phyloP scores from a whole-genome alignment of 1,140 invertebrate species.

The Zaprionus tsacasi region DNA sequence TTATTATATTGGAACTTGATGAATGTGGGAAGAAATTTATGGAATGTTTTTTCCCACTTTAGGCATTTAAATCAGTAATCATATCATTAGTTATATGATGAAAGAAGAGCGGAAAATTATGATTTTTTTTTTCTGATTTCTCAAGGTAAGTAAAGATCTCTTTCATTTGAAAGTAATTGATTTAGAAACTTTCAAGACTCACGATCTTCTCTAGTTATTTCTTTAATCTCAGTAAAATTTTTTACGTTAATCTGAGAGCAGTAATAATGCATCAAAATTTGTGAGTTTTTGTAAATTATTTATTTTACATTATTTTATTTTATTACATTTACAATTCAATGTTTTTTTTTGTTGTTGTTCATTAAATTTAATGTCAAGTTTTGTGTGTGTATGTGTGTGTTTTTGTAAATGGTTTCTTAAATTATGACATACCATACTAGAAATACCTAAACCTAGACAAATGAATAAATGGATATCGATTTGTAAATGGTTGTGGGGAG shows the following conservation, averaged over 20 bases:
- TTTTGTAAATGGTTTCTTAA: constrained; percentile 43
- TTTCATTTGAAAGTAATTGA: no score
- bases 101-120: not conserved
- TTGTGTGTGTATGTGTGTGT: constrained; percentile 17
- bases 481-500: constrained; percentile 26
- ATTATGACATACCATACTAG: constrained; percentile 66
- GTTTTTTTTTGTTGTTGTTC: constrained; percentile 3
- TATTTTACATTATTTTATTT: constrained; percentile 54
- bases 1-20: not conserved
- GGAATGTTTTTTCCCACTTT: not conserved
- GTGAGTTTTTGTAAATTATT: constrained; percentile 32
- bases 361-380: constrained; percentile 20
- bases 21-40: not conserved
- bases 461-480: constrained; percentile 61
- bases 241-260: not conserved
- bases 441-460: constrained; percentile 80
- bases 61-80: no score
- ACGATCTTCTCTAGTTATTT: no score
- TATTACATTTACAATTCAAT: constrained; percentile 32
- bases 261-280: not conserved
- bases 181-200: no score
- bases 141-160: no score
- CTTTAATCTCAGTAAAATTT: not conserved
- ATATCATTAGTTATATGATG: not conserved
- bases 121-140: not conserved